Conservation (phyloP, 2,797 vertebrate genomes). For the Alcedo atthis region DNA sequence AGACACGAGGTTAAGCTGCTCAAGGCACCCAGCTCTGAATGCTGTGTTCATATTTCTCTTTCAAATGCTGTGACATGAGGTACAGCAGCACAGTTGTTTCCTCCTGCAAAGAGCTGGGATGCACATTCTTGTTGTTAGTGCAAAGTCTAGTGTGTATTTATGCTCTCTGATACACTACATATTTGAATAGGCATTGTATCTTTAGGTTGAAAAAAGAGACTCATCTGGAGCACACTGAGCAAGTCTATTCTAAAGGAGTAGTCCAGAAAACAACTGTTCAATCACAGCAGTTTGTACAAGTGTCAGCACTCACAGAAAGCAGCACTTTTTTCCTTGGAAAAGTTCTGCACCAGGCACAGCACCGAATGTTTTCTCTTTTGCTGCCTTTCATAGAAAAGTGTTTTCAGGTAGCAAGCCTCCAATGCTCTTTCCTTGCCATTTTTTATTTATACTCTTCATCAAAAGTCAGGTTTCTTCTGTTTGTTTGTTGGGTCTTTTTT, state of each 20-base stretch:
- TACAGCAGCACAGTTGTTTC: background rate
- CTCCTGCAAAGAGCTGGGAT: background rate
- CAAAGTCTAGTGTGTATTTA: background rate
- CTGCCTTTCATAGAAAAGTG: background rate
- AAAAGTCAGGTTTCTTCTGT: background rate
- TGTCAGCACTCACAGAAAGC: background rate
- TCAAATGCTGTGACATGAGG: fast-evolving
- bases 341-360: background rate
- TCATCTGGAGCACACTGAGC: background rate
- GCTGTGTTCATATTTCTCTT: background rate
- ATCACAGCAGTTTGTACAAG: background rate
- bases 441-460: background rate
- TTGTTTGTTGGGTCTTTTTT: background rate
- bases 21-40: background rate
- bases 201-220: background rate
- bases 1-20: background rate
- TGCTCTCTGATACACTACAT: fast-evolving
- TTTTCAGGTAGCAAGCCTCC: background rate
- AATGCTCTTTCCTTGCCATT: background rate
- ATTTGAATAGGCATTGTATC: background rate
- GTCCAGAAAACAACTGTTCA: background rate
- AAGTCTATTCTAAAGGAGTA: background rate
- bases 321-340: background rate
- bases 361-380: background rate
- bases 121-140: background rate